Evolutionary conservation across 2,797 vertebrate genomes (phyloP), one percentile per base, ranked within the genome.

Genomic region (Leptodactylus fallax): DNA sequence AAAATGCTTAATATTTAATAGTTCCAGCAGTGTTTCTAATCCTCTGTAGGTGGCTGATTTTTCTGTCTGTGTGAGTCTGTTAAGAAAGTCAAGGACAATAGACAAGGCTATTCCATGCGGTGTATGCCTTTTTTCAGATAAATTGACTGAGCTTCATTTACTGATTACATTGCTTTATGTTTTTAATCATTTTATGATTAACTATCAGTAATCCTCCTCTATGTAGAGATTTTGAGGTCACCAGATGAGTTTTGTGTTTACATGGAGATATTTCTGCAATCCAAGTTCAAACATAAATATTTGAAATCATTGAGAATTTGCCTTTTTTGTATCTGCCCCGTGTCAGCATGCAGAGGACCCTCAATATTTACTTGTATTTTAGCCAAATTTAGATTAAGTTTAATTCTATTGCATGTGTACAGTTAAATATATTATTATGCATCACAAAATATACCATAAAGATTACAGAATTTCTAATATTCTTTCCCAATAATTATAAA

Each of bases 21-120:
- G 49, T 77, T 77, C 49, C 49, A 51, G 49, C 74, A 23, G 74
- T 77, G 74, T 1, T 23, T 53, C 74, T 77, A 77, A 77, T 77
- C 74, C 74, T 16, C 74, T 77, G 47, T 53, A 53, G 47, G 49
- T n/a, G 21, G 74, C 49, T 53, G 74, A 23, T 11, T 76, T 49
- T n/a, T 36, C 36, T 36, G n/a, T 45, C 45, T 23, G 4, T 14
- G 51, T 21, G 21, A 51, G 45, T 47, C 47, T 51, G n/a, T 53
- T 77, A 23, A 53, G 69, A 77, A 53, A 53, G 49, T 53, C 74
- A 77, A 53, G 49, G 74, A 6, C 49, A 77, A 53, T 6, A 23
- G 0, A 12, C 9, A 23, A 14, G 12, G 49, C n/a, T 7, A 23
- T 49, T 45, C 47, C n/a, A 51, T 7, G n/a, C 7, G 16, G n/a